A percentile compares a stretch with the other conserved stretches of the same genome.
phyloP scores from a whole-genome alignment of 2,113 vertebrate species.

The Seriola quinqueradiata region DNA sequence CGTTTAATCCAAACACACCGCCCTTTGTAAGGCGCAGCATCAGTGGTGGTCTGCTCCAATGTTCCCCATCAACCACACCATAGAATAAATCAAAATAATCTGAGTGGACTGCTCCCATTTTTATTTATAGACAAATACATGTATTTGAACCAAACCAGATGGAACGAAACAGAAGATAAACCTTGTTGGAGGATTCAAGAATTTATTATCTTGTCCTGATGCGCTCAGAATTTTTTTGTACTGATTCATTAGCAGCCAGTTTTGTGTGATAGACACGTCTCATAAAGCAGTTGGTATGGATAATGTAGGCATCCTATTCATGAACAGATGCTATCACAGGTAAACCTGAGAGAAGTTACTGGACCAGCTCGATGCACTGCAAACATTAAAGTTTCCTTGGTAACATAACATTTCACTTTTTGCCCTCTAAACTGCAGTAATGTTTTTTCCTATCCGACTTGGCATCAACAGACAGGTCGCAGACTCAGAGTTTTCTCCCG shows the following conservation, averaged over 20 bases:
- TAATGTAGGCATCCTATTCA: not conserved
- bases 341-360: not conserved
- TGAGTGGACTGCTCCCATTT: not conserved
- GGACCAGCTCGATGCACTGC: not conserved
- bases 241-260: not conserved
- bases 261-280: not conserved
- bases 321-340: conserved; percentile 18
- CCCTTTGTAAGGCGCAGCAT: conserved; percentile 22
- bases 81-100: conserved; percentile 39
- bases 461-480: not conserved
- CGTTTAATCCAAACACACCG: conserved; percentile 62
- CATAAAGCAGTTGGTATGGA: not conserved
- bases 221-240: not conserved
- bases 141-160: not conserved
- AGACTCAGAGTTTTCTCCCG: not conserved
- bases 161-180: not conserved
- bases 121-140: conserved; percentile 3
- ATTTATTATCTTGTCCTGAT: too few relatives aligned
- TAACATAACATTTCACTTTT: not conserved
- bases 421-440: not conserved
- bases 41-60: conserved; percentile 45
- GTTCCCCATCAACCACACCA: conserved; percentile 21
- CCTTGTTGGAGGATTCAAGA: not conserved
- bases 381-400: too few relatives aligned
- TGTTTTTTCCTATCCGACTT: conserved; percentile 6